Evolutionary conservation across 2,113 vertebrate species (phyloP), one percentile per base, ranked within the genome.

Genomic region (Galeopterus variegatus): DNA sequence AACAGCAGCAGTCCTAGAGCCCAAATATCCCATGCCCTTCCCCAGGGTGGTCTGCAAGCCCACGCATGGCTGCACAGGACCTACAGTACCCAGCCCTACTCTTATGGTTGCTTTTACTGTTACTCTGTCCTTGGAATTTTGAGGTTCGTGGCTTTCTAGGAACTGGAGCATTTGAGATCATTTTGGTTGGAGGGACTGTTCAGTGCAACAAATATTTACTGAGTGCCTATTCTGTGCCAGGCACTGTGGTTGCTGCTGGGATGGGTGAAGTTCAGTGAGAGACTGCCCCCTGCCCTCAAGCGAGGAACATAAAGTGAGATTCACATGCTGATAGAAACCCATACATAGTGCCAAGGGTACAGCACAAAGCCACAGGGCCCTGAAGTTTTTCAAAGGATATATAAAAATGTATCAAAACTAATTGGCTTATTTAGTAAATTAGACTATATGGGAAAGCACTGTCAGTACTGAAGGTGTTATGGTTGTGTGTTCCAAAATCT

Each of bases 101-200:
- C 31, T 86, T 48, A 60, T 23, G 17, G 60, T 50, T 58, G 5
- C 4, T 65, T 93, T 62, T 45, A 73, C 26, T 36, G 21, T 90
- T 70, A 58, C 54, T 12, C 26, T 84, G n/a, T 56, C 41, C 31
- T 69, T 62, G 70, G 28, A 52, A 62, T 92, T 94, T 88, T 96
- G 79, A 73, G 62, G 89, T 80, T 54, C 76, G 87, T 50, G 48
- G 62, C 75, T 76, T 81, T 52, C 70, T 65, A 50, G 76, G 64
- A 85, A 70, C 36, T 72, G 50, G 19, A 83, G 60, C 17, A 65
- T 18, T 50, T n/a, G 33, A 80, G 64, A 33, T 54, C 60, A 88
- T 92, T 87, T 95, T 83, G 14, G 33, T 28, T 73, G 45, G 26
- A 73, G 45, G 69, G 64, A 84, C 19, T 83, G 18, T 65, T 83